phyloP scores from a whole-genome alignment of 2,888 invertebrate genomes.

The Melanophora roralis region DNA sequence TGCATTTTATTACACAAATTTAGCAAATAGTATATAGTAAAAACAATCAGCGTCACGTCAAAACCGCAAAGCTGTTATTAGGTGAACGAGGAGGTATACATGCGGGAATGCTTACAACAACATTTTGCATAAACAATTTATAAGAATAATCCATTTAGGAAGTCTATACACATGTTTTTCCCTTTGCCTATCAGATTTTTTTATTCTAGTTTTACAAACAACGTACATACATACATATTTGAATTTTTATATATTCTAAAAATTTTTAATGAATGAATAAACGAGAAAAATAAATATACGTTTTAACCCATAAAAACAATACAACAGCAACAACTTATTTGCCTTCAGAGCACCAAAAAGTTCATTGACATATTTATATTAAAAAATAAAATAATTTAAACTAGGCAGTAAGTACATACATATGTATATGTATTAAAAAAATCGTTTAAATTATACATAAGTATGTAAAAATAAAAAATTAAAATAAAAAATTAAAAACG shows the following conservation, averaged over 20 bases:
- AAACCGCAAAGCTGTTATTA: neutral
- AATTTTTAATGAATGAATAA: neutral
- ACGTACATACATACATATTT: too few species aligned
- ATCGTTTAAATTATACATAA: neutral
- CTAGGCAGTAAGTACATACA: neutral
- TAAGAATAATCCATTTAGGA: conserved; percentile 23
- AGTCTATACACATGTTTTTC: neutral
- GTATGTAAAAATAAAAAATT: too few species aligned
- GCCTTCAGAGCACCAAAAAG: neutral
- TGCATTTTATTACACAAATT: neutral
- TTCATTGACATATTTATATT: neutral
- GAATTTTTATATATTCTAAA: neutral
- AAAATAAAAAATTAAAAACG: too few species aligned
- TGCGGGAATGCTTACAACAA: neutral
- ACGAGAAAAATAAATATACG: neutral
- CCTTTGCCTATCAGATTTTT: neutral
- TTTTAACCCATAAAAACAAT: neutral
- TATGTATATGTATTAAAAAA: neutral
- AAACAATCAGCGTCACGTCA: neutral
- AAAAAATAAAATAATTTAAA: neutral
- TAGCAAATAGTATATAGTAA: neutral
- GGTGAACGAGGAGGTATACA: neutral
- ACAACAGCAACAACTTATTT: neutral
- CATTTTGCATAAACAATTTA: conserved; percentile 23
- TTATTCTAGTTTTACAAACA: neutral